phyloP scores from a whole-genome alignment of 2,797 vertebrate species.

The Agapornis canus region DNA sequence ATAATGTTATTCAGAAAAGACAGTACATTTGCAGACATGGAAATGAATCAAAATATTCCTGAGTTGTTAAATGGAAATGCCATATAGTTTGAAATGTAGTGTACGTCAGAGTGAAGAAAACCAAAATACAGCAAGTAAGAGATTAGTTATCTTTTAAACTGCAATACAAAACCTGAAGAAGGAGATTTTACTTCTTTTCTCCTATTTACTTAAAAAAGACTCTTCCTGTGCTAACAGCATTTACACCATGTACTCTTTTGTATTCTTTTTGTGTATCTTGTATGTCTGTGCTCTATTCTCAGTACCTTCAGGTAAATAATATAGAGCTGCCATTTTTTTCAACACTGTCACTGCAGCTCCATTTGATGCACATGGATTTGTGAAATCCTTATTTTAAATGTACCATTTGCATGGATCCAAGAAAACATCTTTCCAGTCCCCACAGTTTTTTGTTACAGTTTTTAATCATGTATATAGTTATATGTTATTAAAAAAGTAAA shows the following conservation, averaged over 20 bases:
- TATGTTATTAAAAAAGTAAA: slow-evolving; percentile 87
- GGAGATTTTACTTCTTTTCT: slow-evolving; percentile 70
- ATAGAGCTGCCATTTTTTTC: slow-evolving; percentile 23
- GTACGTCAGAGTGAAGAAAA: slow-evolving; percentile 44
- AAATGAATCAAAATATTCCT: slow-evolving; percentile 38
- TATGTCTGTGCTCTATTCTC: slow-evolving; percentile 53
- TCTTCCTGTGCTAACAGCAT: slow-evolving; percentile 76
- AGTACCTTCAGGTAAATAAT: slow-evolving; percentile 35
- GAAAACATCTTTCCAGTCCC: slow-evolving; percentile 76
- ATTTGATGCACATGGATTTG: slow-evolving; percentile 47
- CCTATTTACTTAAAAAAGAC: slow-evolving; percentile 73
- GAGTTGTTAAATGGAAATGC: slow-evolving; percentile 43
- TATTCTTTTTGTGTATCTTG: slow-evolving; percentile 64
- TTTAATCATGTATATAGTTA: slow-evolving; percentile 86
- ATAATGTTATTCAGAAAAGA: background rate
- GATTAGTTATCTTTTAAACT: slow-evolving; percentile 70
- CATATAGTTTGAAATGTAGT: slow-evolving; percentile 42
- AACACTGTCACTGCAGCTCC: slow-evolving; percentile 15
- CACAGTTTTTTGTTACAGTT: slow-evolving; percentile 80
- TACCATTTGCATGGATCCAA: slow-evolving; percentile 49
- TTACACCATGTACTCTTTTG: slow-evolving; percentile 76
- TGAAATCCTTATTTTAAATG: slow-evolving; percentile 44
- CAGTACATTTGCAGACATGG: slow-evolving; percentile 1
- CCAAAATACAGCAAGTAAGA: slow-evolving; percentile 48
- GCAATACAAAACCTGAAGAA: slow-evolving; percentile 71